Evolutionary conservation across 2,888 invertebrate genomes (phyloP).

Genomic region (Dioctria rufipes): DNA sequence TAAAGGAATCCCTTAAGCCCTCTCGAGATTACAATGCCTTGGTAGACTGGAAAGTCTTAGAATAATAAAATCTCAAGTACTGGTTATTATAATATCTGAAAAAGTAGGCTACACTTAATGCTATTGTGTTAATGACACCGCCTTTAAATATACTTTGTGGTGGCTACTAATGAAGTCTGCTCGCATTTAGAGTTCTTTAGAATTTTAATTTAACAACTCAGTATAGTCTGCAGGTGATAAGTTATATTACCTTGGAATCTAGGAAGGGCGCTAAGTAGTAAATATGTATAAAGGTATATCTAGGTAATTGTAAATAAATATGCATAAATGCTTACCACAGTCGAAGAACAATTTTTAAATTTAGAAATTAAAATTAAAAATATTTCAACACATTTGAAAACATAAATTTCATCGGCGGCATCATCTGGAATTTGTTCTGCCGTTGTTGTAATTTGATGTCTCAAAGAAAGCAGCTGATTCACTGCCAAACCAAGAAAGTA

Average conservation of each 20-base stretch:
- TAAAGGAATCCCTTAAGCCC: slow-evolving; percentile 39
- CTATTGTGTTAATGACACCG: slow-evolving; percentile 45
- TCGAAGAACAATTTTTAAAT: too few relatives aligned
- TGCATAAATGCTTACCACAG: too few relatives aligned
- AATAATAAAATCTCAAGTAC: slow-evolving; percentile 50
- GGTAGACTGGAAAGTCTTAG: neutral
- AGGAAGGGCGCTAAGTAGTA: neutral
- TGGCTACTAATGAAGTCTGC: slow-evolving; percentile 35
- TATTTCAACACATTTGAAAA: too few relatives aligned
- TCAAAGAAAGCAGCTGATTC: too few relatives aligned
- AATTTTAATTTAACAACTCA: neutral
- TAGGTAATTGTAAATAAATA: too few relatives aligned
- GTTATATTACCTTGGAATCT: neutral
- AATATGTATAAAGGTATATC: neutral
- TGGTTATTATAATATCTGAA: slow-evolving; percentile 20
- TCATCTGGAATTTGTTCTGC: too few relatives aligned
- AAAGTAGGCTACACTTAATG: slow-evolving; percentile 31
- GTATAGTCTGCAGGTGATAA: slow-evolving; percentile 13
- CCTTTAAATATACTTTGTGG: slow-evolving; percentile 13
- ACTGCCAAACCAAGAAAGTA: too few relatives aligned
- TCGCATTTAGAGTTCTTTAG: slow-evolving; percentile 20
- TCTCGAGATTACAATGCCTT: slow-evolving; percentile 45
- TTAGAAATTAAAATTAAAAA: too few relatives aligned
- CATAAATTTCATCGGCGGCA: too few relatives aligned
- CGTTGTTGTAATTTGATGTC: too few relatives aligned